phyloP scores from a whole-genome alignment of 2,888 invertebrate genomes.

The Noctua janthina region DNA sequence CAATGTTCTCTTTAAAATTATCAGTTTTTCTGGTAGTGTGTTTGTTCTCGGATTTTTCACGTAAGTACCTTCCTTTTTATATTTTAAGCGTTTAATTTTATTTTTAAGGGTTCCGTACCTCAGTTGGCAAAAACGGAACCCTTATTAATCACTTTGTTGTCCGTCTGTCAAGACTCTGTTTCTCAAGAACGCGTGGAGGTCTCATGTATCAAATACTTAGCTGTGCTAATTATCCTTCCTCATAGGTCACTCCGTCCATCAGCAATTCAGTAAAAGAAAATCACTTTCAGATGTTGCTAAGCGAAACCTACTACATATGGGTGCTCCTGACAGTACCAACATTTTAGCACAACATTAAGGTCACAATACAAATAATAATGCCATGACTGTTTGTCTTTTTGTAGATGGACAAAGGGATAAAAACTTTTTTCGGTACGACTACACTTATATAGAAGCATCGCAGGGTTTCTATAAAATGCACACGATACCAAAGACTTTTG shows the following conservation, averaged over 20 bases:
- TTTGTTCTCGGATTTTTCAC: not conserved
- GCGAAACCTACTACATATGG: too few species aligned
- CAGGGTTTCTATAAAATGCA: conserved; percentile 82
- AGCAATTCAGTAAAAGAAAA: too few species aligned
- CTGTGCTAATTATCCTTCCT: too few species aligned
- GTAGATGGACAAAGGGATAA: conserved; percentile 75
- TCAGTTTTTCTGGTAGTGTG: not conserved
- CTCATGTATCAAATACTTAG: too few species aligned
- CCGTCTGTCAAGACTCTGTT: too few species aligned
- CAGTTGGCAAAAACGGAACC: too few species aligned
- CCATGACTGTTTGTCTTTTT: conserved; percentile 11
- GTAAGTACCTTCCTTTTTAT: not conserved
- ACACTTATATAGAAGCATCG: conserved; percentile 74
- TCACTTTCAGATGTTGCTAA: too few species aligned
- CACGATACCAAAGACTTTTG: conserved; percentile 76
- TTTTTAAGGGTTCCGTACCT: too few species aligned
- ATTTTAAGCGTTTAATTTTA: not conserved
- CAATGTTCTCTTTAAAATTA: not conserved
- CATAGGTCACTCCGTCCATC: too few species aligned
- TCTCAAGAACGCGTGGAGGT: too few species aligned
- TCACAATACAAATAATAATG: not conserved
- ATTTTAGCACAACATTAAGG: not conserved
- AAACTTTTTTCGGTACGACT: conserved; percentile 81
- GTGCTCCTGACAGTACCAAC: too few species aligned
- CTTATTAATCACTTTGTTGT: too few species aligned